These are phyloP conservation scores for Zaprionus camerounensis DNA, from an alignment of 1,140 invertebrate species.

Conservation along the genomic window DNA sequence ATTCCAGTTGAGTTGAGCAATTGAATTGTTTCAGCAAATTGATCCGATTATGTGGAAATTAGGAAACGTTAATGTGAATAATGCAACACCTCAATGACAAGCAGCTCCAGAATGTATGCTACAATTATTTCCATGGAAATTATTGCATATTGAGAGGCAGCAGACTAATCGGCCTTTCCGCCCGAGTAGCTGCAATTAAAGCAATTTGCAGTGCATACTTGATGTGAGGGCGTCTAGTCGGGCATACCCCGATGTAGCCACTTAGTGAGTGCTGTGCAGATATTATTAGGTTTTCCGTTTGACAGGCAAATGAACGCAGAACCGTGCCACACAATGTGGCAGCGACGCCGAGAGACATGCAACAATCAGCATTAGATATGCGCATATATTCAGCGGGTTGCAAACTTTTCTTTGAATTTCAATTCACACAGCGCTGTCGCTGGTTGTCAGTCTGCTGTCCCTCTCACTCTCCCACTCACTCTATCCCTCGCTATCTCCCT, in stretches of 20 bases:
- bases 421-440: conserved; percentile 9
- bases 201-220: neutral
- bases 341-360: conserved; percentile 30
- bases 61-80: neutral
- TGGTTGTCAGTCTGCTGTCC: neutral
- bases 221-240: neutral
- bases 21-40: neutral
- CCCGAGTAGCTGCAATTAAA: conserved; percentile 1
- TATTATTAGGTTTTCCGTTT: conserved; percentile 13
- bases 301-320: conserved; percentile 8
- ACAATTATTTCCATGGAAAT: neutral
- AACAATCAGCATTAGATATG: conserved; percentile 65
- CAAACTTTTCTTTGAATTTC: conserved; percentile 49
- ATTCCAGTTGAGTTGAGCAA: neutral
- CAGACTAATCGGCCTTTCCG: neutral
- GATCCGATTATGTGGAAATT: neutral
- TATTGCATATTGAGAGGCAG: neutral
- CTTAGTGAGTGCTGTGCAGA: neutral
- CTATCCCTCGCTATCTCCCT: neutral
- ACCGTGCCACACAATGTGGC: conserved; percentile 14
- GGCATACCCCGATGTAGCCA: neutral
- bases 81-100: neutral
- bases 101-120: neutral
- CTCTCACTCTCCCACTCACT: neutral
- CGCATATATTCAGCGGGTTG: conserved; percentile 62